phyloP scores from a whole-genome alignment of 2,888 invertebrate genomes.

The Ophion ellenae region DNA sequence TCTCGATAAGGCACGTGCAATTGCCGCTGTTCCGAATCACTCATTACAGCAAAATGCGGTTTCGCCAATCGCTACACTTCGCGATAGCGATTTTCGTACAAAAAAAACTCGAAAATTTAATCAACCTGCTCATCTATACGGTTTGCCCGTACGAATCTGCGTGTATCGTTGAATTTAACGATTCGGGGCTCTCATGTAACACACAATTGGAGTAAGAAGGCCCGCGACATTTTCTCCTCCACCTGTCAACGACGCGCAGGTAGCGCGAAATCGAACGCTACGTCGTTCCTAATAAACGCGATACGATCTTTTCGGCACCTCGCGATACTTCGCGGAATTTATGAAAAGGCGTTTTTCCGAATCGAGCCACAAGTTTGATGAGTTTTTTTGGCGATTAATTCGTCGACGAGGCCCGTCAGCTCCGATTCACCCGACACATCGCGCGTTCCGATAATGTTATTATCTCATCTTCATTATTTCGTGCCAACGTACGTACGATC shows the following conservation, averaged over 20 bases:
- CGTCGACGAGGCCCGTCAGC: slow-evolving; percentile 54
- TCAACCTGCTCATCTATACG: neutral
- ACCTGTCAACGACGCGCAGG: slow-evolving; percentile 78
- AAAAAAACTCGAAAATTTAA: slow-evolving; percentile 13
- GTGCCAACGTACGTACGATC: slow-evolving; percentile 46
- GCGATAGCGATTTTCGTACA: slow-evolving; percentile 17
- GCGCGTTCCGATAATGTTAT: slow-evolving; percentile 65
- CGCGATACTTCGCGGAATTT: neutral
- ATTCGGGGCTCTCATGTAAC: slow-evolving; percentile 4
- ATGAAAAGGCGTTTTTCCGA: neutral
- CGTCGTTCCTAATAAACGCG: slow-evolving; percentile 37
- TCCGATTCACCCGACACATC: slow-evolving; percentile 60
- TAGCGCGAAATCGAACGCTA: slow-evolving; percentile 61
- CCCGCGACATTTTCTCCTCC: slow-evolving; percentile 70
- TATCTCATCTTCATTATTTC: slow-evolving; percentile 69
- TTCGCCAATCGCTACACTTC: slow-evolving; percentile 21
- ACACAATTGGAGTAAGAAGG: neutral
- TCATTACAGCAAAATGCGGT: slow-evolving; percentile 79
- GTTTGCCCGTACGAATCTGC: neutral
- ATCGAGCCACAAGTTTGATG: too few relatives aligned
- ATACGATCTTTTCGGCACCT: slow-evolving; percentile 61
- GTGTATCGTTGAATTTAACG: slow-evolving; percentile 6
- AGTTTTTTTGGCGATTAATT: neutral
- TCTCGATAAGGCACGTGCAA: slow-evolving; percentile 83
- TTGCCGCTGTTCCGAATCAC: slow-evolving; percentile 83